A percentile compares a stretch with the other conserved stretches of the same genome.
phyloP scores from a whole-genome alignment of 2,888 invertebrate genomes.

The Cheiracanthium punctorium region DNA sequence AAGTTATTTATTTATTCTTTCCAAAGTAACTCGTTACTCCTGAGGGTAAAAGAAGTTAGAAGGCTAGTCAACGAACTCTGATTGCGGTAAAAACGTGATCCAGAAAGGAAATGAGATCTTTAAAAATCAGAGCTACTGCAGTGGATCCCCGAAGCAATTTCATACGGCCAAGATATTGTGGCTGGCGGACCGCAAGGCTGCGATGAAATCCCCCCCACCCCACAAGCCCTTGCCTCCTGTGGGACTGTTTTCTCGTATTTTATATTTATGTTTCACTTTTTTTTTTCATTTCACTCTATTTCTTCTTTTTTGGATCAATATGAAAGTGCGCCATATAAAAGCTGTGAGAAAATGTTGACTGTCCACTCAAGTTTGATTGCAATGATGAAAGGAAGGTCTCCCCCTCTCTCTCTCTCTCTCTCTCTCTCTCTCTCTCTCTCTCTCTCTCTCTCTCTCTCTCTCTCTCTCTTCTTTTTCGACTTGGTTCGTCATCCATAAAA shows the following conservation, averaged over 20 bases:
- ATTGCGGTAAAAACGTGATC: conserved; percentile 60
- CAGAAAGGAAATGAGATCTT: conserved; percentile 70
- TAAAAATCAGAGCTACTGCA: conserved; percentile 58
- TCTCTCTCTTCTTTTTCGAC: not conserved
- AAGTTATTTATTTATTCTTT: not conserved
- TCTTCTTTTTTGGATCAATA: conserved; percentile 63
- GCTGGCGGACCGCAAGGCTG: conserved; percentile 64
- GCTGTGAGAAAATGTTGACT: conserved; percentile 47
- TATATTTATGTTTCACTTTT: not conserved
- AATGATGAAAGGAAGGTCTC: conserved; percentile 15
- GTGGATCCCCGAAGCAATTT: conserved; percentile 53
- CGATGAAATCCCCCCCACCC: conserved; percentile 22
- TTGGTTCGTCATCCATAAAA: not conserved
- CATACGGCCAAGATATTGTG: conserved; percentile 60
- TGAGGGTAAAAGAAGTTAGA: conserved; percentile 26
- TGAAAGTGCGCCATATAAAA: conserved; percentile 52
- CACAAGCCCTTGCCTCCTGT: conserved; percentile 25
- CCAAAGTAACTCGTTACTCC: not conserved
- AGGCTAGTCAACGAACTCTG: conserved; percentile 30
- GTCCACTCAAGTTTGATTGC: conserved; percentile 67
- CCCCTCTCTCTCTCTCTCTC: too few species aligned
- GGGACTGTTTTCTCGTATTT: not conserved
- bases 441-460: not conserved
- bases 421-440: too few species aligned
- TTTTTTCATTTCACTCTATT: not conserved